phyloP scores from a whole-genome alignment of 2,797 vertebrate genomes.

The Rhinophrynus dorsalis region DNA sequence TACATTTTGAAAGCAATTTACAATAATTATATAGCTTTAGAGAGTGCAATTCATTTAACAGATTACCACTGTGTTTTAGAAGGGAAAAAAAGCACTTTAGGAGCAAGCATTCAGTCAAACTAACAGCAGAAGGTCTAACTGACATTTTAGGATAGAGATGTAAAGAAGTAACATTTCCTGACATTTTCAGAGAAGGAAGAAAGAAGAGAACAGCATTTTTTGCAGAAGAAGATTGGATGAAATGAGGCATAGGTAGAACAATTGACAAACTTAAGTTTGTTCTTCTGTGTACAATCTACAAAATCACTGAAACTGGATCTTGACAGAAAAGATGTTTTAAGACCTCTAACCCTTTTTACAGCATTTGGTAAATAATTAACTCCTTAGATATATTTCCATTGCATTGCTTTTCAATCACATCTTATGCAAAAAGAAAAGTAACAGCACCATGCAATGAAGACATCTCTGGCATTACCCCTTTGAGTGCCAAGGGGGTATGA shows the following conservation, averaged over 20 bases:
- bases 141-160: slow-evolving; percentile 40
- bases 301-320: neutral
- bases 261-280: neutral
- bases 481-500: no score
- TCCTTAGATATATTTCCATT: no score
- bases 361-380: no score
- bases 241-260: slow-evolving; percentile 13
- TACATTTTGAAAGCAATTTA: slow-evolving; percentile 43
- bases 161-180: slow-evolving; percentile 35
- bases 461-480: no score
- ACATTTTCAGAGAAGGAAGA: slow-evolving; percentile 28
- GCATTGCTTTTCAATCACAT: no score
- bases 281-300: neutral
- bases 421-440: no score
- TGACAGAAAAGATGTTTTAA: no score
- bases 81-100: slow-evolving; percentile 29
- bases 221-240: slow-evolving; percentile 6
- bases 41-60: slow-evolving; percentile 33
- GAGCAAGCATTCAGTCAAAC: neutral
- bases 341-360: no score
- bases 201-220: slow-evolving; percentile 2
- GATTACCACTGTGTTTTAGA: slow-evolving; percentile 40
- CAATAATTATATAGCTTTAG: slow-evolving; percentile 45
- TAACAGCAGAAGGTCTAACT: slow-evolving; percentile 38
- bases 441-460: no score